Evolutionary conservation across 1,140 invertebrate genomes (phyloP).

Genomic region (Pseudomyrmex dendroicus): DNA sequence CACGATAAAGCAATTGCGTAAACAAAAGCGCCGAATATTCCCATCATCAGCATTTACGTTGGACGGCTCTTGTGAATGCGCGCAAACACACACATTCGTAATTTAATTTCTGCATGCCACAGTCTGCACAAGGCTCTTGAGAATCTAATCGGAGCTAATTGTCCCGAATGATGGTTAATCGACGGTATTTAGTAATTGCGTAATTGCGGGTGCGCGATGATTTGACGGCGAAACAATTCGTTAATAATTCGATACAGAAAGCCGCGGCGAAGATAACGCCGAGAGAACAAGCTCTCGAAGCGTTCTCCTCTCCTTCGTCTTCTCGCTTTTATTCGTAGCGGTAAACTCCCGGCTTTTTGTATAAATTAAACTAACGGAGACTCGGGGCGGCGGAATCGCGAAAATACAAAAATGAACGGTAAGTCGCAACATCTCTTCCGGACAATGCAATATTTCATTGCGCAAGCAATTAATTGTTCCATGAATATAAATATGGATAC

Average conservation of each 20-base stretch:
- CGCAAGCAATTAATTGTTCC: too few species aligned
- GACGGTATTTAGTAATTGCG: slow-evolving; percentile 18
- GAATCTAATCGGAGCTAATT: slow-evolving; percentile 1
- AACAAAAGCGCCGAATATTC: slow-evolving; percentile 43
- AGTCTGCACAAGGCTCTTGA: not conserved
- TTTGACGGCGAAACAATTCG: not conserved
- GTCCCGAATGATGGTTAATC: not conserved
- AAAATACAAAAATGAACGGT: not conserved
- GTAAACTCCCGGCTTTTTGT: slow-evolving; percentile 55
- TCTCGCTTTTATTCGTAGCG: slow-evolving; percentile 43
- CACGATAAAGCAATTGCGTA: slow-evolving; percentile 31
- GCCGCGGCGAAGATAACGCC: slow-evolving; percentile 12
- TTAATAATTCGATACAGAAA: not conserved
- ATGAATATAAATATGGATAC: too few species aligned
- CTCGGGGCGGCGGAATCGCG: not conserved
- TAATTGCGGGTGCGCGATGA: not conserved
- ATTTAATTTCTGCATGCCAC: slow-evolving; percentile 13
- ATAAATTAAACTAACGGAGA: slow-evolving; percentile 57
- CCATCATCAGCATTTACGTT: slow-evolving; percentile 28
- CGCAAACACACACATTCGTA: slow-evolving; percentile 23
- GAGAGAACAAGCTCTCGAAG: not conserved
- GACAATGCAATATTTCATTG: too few species aligned
- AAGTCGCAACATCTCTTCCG: not conserved
- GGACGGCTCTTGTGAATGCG: not conserved
- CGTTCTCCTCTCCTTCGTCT: slow-evolving; percentile 14